Percentiles rank a stretch among this genome's conserved stretches.
Evolutionary conservation across 2,888 invertebrate genomes (phyloP).

Genomic region (Ernsta delagoae): DNA sequence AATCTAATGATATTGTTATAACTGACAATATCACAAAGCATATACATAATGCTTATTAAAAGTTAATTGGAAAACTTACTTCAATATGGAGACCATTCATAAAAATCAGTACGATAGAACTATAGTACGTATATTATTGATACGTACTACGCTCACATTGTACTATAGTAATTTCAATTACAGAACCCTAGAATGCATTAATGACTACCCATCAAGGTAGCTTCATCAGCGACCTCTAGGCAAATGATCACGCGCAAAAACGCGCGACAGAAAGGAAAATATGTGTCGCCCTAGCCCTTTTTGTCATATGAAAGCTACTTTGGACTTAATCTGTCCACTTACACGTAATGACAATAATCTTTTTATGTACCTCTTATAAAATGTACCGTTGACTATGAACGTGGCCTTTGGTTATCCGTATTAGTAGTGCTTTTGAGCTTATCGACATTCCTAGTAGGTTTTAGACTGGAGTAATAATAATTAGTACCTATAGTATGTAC

Average conservation of each 20-base stretch:
- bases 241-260: slow-evolving; percentile 34
- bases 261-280: slow-evolving; percentile 32
- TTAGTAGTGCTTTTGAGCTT: not conserved
- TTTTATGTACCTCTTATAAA: slow-evolving; percentile 27
- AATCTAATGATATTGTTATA: too few relatives aligned
- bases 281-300: slow-evolving; percentile 32
- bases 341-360: slow-evolving; percentile 23
- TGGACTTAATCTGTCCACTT: slow-evolving; percentile 31
- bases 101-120: too few relatives aligned
- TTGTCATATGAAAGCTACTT: slow-evolving; percentile 19
- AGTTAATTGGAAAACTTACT: too few relatives aligned
- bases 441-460: not conserved
- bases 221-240: slow-evolving; percentile 28
- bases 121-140: slow-evolving; percentile 5
- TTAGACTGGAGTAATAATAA: too few relatives aligned
- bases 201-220: slow-evolving; percentile 29
- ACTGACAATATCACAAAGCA: too few relatives aligned
- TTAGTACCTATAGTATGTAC: too few relatives aligned
- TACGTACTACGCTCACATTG: too few relatives aligned
- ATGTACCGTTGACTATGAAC: slow-evolving; percentile 16
- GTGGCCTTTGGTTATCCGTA: slow-evolving; percentile 4
- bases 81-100: too few relatives aligned
- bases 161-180: slow-evolving; percentile 30
- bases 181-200: slow-evolving; percentile 18
- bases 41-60: too few relatives aligned